Conservation (phyloP, 2,113 vertebrate species). For the Oophaga pumilio region DNA sequence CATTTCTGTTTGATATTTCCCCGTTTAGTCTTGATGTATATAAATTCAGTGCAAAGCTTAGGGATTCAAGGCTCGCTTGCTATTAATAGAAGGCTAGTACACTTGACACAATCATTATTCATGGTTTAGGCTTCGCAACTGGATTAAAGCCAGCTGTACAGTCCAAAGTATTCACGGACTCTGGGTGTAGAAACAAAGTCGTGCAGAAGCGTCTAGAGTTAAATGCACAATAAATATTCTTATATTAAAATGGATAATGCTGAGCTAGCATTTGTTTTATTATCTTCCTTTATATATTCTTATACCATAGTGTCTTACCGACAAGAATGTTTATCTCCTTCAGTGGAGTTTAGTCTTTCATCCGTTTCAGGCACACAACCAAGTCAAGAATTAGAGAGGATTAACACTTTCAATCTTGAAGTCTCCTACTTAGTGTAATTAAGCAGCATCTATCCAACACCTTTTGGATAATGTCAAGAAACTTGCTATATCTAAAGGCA, state of each 20-base stretch:
- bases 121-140: conserved; percentile 37
- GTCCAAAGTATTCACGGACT: conserved; percentile 22
- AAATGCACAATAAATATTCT: background rate
- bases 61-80: conserved; percentile 30
- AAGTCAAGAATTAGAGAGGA: background rate
- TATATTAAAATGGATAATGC: background rate
- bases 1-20: background rate
- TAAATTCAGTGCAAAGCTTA: conserved; percentile 36
- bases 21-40: conserved; percentile 5
- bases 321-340: background rate
- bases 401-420: conserved; percentile 1
- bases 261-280: background rate
- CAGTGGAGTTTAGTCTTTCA: background rate
- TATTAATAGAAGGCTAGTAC: conserved; percentile 45
- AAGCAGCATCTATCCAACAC: background rate
- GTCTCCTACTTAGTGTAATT: background rate
- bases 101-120: conserved; percentile 49
- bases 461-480: background rate
- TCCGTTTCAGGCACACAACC: background rate
- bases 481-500: background rate
- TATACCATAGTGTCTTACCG: background rate
- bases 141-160: conserved; percentile 35
- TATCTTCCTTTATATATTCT: background rate
- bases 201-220: background rate
- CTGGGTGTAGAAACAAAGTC: conserved; percentile 11